Conservation (phyloP, 2,113 vertebrate species). For the Anas platyrhynchos region DNA sequence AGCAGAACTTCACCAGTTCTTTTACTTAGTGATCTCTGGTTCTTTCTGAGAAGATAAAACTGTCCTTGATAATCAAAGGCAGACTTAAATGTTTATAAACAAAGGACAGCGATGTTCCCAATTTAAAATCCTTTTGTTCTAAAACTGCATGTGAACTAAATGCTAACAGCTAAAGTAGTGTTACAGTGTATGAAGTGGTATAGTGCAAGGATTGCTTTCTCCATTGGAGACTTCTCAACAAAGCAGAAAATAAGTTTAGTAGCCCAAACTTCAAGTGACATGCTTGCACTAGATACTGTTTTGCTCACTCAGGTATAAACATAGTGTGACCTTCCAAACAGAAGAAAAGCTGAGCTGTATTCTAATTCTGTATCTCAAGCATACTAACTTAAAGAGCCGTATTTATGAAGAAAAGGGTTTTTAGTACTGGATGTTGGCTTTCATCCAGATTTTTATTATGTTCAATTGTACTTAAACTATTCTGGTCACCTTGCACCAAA, state of each 20-base stretch:
- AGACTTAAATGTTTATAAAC: not conserved
- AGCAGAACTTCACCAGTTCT: not conserved
- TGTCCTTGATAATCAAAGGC: not conserved
- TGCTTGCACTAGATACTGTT: not conserved
- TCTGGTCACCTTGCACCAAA: not conserved
- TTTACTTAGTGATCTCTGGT: not conserved
- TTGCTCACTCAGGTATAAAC: not conserved
- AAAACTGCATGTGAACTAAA: not conserved
- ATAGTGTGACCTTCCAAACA: not conserved
- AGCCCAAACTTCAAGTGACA: not conserved
- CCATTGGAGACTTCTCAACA: not conserved
- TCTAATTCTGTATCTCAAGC: not conserved
- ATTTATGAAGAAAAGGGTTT: not conserved
- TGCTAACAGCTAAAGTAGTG: not conserved
- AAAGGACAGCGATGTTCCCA: not conserved
- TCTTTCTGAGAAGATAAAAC: not conserved
- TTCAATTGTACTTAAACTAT: not conserved
- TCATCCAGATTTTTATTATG: not conserved
- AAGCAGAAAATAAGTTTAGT: not conserved
- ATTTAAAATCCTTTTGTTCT: not conserved
- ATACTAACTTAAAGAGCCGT: not conserved
- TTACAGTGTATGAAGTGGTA: not conserved
- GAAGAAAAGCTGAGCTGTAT: not conserved
- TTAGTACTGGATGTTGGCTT: not conserved
- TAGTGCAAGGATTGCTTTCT: not conserved